Percentiles rank a stretch among this genome's conserved stretches.
Conservation (phyloP, 2,797 vertebrate genomes). For the Furcifer pardalis region DNA sequence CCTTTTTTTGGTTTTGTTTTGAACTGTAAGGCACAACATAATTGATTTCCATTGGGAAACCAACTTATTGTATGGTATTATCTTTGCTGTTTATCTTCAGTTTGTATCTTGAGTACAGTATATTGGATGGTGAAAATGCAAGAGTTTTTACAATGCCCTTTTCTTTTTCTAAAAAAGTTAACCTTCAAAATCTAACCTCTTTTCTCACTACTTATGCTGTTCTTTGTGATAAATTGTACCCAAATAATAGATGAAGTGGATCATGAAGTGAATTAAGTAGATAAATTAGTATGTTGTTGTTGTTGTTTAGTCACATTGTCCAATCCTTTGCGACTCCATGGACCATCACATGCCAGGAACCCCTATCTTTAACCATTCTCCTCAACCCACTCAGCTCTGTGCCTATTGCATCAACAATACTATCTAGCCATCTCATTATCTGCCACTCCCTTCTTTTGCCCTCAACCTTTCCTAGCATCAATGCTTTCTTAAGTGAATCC, state of each 20-base stretch:
- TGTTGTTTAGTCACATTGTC: too few species aligned
- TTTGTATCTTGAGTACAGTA: slow-evolving; percentile 11
- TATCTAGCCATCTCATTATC: too few species aligned
- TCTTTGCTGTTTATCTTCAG: slow-evolving; percentile 33
- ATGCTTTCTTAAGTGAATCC: too few species aligned
- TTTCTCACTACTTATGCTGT: slow-evolving; percentile 33
- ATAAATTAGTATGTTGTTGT: too few species aligned
- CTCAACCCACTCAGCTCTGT: too few species aligned
- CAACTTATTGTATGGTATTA: background rate
- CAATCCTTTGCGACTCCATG: too few species aligned
- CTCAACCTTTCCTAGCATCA: too few species aligned
- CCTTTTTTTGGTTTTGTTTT: slow-evolving; percentile 1
- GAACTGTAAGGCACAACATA: slow-evolving; percentile 41
- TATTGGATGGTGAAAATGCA: slow-evolving; percentile 32
- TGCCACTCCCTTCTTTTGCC: too few species aligned
- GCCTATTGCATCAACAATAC: too few species aligned
- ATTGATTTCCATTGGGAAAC: slow-evolving; percentile 25
- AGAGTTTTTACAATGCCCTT: slow-evolving; percentile 34
- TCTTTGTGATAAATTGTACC: background rate
- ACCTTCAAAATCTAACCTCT: slow-evolving; percentile 18
- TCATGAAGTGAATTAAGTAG: too few species aligned
- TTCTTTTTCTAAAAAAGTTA: slow-evolving; percentile 36
- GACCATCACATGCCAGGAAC: too few species aligned
- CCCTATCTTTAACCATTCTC: too few species aligned
- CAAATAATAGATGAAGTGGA: slow-evolving; percentile 36